Evolutionary conservation across 2,888 invertebrate species (phyloP).

Genomic region (Cataglyphis albicans): DNA sequence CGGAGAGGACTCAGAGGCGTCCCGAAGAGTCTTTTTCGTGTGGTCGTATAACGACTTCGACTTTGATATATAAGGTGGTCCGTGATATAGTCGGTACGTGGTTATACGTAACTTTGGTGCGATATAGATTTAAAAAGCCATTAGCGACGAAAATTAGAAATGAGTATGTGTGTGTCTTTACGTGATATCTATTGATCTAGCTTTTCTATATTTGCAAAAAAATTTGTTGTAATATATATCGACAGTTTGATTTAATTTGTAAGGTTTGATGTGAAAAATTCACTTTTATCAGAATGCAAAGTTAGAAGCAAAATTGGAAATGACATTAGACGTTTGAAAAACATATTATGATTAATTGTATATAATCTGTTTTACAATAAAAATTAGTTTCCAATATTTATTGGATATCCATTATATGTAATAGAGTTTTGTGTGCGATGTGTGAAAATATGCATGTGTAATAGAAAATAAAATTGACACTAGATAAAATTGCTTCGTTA

Average conservation of each 20-base stretch:
- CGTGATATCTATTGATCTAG: background rate
- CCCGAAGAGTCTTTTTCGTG: conserved; percentile 58
- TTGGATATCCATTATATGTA: background rate
- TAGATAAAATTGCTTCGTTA: background rate
- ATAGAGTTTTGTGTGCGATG: background rate
- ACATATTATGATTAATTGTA: background rate
- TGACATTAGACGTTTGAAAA: background rate
- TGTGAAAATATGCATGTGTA: background rate
- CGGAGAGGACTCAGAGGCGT: conserved; percentile 57
- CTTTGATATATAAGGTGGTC: conserved; percentile 50
- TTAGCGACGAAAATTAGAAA: conserved; percentile 42
- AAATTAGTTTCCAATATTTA: conserved; percentile 8
- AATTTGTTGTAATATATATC: conserved; percentile 5
- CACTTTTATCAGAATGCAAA: background rate
- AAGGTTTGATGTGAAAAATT: background rate
- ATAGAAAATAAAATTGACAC: conserved; percentile 30
- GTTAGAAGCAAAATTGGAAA: background rate
- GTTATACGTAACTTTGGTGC: background rate
- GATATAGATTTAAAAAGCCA: conserved; percentile 35
- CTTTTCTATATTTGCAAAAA: background rate
- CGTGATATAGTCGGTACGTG: conserved; percentile 47
- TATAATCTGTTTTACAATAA: background rate
- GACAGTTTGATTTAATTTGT: conserved; percentile 6
- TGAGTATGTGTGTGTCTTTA: background rate
- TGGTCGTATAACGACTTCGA: conserved; percentile 50